Evolutionary conservation across 2,888 invertebrate genomes (phyloP).

Genomic region (Uropetala carovei): DNA sequence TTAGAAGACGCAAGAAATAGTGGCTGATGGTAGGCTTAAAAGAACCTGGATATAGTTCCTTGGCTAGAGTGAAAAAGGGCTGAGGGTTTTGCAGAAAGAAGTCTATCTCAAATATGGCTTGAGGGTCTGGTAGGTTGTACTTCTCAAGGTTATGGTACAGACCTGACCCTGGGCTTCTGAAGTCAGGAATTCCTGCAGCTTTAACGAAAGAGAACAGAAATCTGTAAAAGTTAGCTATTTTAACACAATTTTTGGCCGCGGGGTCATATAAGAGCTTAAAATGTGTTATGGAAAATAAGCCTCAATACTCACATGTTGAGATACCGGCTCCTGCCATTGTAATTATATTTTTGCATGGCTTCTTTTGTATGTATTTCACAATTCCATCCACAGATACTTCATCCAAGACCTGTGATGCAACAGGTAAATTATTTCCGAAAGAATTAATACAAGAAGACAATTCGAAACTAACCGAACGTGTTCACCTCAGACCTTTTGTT

Average conservation of each 20-base stretch:
- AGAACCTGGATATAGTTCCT: conserved; percentile 90
- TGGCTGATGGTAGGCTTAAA: conserved; percentile 94
- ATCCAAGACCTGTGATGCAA: conserved; percentile 78
- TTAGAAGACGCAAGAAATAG: conserved; percentile 90
- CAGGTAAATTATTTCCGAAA: neutral
- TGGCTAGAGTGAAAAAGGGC: conserved; percentile 94
- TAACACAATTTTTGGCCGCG: no score
- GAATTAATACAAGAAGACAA: neutral
- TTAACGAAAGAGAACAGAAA: conserved; percentile 70
- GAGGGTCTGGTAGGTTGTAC: conserved; percentile 93
- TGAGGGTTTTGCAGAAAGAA: conserved; percentile 93
- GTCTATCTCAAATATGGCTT: conserved; percentile 93
- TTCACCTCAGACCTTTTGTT: conserved; percentile 22
- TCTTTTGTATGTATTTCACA: conserved; percentile 86
- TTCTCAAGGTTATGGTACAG: conserved; percentile 94
- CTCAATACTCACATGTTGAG: conserved; percentile 88
- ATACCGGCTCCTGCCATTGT: conserved; percentile 98
- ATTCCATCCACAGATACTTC: conserved; percentile 87
- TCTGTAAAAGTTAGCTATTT: neutral
- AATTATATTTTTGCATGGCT: conserved; percentile 89
- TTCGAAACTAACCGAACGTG: neutral
- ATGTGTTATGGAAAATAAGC: neutral
- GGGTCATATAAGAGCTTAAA: neutral
- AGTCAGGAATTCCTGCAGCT: conserved; percentile 98
- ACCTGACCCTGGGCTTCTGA: conserved; percentile 94